These are phyloP conservation scores for Gymnopithys bicolor DNA, from an alignment of 2,797 vertebrate species.

Conservation along the genomic window DNA sequence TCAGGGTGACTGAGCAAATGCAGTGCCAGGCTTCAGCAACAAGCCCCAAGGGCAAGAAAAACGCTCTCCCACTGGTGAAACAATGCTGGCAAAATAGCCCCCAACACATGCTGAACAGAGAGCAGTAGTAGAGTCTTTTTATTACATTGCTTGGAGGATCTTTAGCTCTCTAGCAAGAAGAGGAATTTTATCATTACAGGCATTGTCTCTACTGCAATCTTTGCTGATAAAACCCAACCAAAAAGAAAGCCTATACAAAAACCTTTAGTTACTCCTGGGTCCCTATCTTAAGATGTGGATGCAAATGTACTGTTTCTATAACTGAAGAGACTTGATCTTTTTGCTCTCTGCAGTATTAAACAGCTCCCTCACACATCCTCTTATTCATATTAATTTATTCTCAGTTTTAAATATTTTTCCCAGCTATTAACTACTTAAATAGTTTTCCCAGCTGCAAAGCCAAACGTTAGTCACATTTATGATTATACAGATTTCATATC, in stretches of 20 bases:
- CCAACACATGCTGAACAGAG: rapidly evolving
- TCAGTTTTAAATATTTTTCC: not conserved
- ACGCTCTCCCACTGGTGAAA: not conserved
- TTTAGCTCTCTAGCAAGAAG: not conserved
- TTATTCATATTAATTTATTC: not conserved
- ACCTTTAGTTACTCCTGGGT: not conserved
- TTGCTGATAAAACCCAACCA: not conserved
- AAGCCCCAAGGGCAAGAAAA: not conserved
- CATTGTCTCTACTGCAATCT: not conserved
- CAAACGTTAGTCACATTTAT: not conserved
- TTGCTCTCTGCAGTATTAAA: not conserved
- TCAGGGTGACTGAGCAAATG: not conserved
- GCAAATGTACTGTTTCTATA: not conserved
- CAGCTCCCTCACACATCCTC: not conserved
- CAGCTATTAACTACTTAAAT: too few species aligned
- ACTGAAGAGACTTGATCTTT: not conserved
- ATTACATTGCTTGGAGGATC: not conserved
- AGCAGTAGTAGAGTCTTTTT: not conserved
- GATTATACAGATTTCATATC: not conserved
- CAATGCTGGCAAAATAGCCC: not conserved
- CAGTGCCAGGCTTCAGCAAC: not conserved
- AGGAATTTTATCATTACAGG: not conserved
- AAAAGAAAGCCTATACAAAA: not conserved
- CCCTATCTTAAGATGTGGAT: not conserved
- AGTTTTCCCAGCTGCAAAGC: not conserved